Base-by-base conservation (phyloP, 92 coral and sea anemone genomes). In the Scolanthus callimorphus region DNA sequence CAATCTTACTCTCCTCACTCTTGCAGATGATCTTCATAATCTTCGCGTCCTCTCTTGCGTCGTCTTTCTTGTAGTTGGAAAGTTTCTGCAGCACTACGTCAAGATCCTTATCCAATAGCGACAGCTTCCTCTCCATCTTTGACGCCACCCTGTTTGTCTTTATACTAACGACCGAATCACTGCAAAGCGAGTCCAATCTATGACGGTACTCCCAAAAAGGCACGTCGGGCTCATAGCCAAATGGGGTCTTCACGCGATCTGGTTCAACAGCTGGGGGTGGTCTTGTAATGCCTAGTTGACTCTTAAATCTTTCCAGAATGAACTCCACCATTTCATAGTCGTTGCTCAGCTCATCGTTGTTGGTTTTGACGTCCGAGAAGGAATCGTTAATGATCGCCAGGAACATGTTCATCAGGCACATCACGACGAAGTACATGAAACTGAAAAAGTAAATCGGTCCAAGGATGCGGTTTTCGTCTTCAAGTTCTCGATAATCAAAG, bases 351-450 rank as follows among this genome's bases (percentile, higher is more conserved):
- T 81, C 75, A 17, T 77, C 79, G 49, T 73, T 84, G 20, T 67
- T 51, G 12, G 67, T 45, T 49, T 81, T 89, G 48, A 91, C 88
- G 0, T 79, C 97, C 4, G 89, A 20, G 30, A 79, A 88, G 51
- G 96, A 62, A 62, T 91, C 97, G 69, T 91, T 91, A 68, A 91
- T 83, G 80, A 91, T 91, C 9, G 97, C 97, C 45, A 91, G 64
- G 29, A 91, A 91, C 91, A 91, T 88, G 84, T 91, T 91, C 82
- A 90, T 76, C 47, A 90, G 76, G 59, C 72, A 78, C 22, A 90
- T 73, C 0, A 90, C 95, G 64, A 75, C 70, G 65, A 90, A 65
- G 73, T 87, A 86, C 90, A 90, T 81, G 81, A 81, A 90, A 0
- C 68, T 19, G 64, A 90, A 82, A 83, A 90, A 90, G 71, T 86